phyloP scores from a whole-genome alignment of 2,888 invertebrate species.

The Diloba caeruleocephala region DNA sequence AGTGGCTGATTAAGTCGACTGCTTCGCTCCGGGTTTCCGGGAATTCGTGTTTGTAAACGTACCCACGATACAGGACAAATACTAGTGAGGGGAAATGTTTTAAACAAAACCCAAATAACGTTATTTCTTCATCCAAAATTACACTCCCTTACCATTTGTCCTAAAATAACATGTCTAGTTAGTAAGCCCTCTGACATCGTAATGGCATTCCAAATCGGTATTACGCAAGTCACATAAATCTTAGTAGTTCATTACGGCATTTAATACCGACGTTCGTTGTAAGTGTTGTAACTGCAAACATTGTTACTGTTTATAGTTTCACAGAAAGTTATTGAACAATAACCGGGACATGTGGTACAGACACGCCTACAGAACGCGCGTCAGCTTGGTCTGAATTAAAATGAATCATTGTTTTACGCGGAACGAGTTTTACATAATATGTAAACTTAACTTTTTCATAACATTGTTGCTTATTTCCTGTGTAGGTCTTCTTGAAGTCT shows the following conservation, averaged over 20 bases:
- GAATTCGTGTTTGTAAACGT: too few relatives aligned
- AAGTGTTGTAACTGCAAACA: constrained; percentile 43
- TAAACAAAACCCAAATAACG: too few relatives aligned
- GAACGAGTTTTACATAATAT: constrained; percentile 14
- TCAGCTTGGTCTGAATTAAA: constrained; percentile 16
- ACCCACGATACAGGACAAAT: too few relatives aligned
- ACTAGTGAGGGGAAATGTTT: too few relatives aligned
- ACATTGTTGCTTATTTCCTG: too few relatives aligned
- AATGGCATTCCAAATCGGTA: constrained; percentile 25
- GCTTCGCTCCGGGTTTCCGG: too few relatives aligned
- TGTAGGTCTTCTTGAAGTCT: too few relatives aligned
- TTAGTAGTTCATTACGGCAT: constrained; percentile 36
- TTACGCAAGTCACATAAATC: constrained; percentile 36
- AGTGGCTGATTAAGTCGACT: too few relatives aligned
- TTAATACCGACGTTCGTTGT: constrained; percentile 37
- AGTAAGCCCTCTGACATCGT: not conserved
- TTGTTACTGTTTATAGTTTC: constrained; percentile 48
- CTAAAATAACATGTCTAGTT: not conserved
- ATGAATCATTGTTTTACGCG: constrained; percentile 19
- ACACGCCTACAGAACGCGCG: constrained; percentile 4
- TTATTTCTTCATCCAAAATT: too few relatives aligned
- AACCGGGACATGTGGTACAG: constrained; percentile 3
- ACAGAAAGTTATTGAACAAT: constrained; percentile 32
- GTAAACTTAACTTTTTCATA: too few relatives aligned
- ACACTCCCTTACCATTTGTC: not conserved